Evolutionary conservation across 23 tunicate genomes (phyloP), one percentile per base, ranked within the genome.

Genomic region (Trididemnum miniatum): DNA sequence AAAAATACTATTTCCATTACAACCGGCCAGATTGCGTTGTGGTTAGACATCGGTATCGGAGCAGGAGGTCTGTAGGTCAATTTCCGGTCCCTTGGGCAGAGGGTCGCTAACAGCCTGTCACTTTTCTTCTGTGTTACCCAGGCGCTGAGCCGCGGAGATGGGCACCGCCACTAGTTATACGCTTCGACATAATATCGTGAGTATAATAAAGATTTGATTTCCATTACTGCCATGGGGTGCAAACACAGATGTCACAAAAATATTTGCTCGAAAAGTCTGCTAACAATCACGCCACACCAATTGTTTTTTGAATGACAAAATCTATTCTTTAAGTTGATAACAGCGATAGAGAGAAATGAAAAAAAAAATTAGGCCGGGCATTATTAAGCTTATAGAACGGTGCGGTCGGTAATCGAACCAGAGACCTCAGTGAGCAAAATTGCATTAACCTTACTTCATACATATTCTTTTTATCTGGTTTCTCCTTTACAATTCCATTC

Each of bases 401-500:
- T n/a, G n/a, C n/a, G n/a, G n/a, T n/a, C n/a, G n/a, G n/a, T n/a
- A n/a, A n/a, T n/a, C n/a, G n/a, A n/a, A n/a, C n/a, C n/a, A n/a
- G n/a, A n/a, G n/a, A n/a, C n/a, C n/a, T n/a, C n/a, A n/a, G n/a
- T n/a, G n/a, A n/a, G n/a, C n/a, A n/a, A n/a, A n/a, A n/a, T n/a
- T n/a, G n/a, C n/a, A n/a, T n/a, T n/a, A n/a, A n/a, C n/a, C 79
- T 37, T 27, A 77, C 82, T 28, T 77, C 66, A 20, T 2, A 52
- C 69, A 73, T 69, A 40, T 72, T 40, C 22, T 77, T 57, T 22
- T 57, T 39, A 49, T 79, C 66, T 26, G 80, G 33, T 80, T 92
- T 92, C 4, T 83, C 84, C 60, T 77, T 79, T 0, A 92, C 31
- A 12, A 87, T 72, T 7, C 73, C 78, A 39, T 22, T 72, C 27